These are phyloP conservation scores for Bergia puertoricense DNA, from an alignment of 92 coral and sea anemone genomes.

Conservation along the genomic window DNA sequence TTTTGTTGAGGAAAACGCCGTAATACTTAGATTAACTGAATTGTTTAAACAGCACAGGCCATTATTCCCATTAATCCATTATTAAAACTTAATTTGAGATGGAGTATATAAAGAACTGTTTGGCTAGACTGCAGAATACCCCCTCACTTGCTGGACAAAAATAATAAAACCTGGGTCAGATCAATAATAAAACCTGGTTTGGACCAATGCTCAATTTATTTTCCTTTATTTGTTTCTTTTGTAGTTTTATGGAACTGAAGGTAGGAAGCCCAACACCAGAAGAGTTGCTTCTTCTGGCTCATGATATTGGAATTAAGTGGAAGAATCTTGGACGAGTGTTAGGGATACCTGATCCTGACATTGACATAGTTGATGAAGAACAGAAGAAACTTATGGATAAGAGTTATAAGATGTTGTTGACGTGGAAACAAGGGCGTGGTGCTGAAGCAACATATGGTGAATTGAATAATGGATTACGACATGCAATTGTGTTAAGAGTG, in stretches of 20 bases:
- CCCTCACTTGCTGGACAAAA: too few relatives aligned
- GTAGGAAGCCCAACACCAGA: constrained; percentile 44
- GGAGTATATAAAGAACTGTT: too few relatives aligned
- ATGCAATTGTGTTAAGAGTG: constrained; percentile 50
- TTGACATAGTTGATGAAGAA: constrained; percentile 61
- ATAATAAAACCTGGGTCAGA: too few relatives aligned
- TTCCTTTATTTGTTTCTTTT: background rate
- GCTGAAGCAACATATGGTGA: constrained; percentile 59
- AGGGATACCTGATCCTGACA: constrained; percentile 53
- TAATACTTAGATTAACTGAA: too few relatives aligned
- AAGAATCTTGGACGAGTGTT: constrained; percentile 62
- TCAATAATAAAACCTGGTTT: too few relatives aligned
- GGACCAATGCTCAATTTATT: background rate
- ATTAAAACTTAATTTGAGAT: too few relatives aligned
- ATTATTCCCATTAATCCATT: too few relatives aligned
- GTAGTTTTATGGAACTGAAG: constrained; percentile 37
- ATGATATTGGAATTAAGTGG: constrained; percentile 62
- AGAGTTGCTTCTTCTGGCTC: constrained; percentile 56
- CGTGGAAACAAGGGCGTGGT: constrained; percentile 60
- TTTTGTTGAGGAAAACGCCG: too few relatives aligned
- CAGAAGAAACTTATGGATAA: constrained; percentile 53
- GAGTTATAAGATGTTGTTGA: constrained; percentile 57
- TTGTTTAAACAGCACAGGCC: too few relatives aligned
- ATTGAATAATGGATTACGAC: constrained; percentile 50
- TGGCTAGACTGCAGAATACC: too few relatives aligned